Evolutionary conservation across 2,797 vertebrate genomes (phyloP), one percentile per base, ranked within the genome.

Genomic region (Gobionotothen gibberifrons): DNA sequence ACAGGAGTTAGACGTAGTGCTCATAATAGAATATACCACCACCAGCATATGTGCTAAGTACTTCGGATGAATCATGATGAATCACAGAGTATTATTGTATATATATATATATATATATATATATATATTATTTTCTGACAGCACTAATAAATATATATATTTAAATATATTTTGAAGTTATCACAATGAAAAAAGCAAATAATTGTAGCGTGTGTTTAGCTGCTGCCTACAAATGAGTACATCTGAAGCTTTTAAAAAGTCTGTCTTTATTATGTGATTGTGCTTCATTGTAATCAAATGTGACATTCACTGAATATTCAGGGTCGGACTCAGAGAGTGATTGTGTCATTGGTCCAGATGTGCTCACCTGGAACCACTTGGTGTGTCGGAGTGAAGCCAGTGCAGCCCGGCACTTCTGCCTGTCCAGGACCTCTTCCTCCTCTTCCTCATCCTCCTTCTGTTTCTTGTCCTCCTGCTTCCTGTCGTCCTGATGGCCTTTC

Each of bases 291-390:
- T 36, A 36, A 36, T 36, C 32, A 36, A 36, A 36, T 36, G 6
- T 36, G 32, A 9, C 32, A 36, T 36, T 36, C 32, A 36, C n/a
- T 59, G n/a, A 48, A 42, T 16, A 55, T 17, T 32, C 6, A 21
- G 9, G 48, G 8, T 22, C 7, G 48, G 36, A 0, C 14, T n/a
- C 29, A 42, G 26, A 39, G 9, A 8, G 36, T 1, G 48, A 17
- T 1, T 3, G 42, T 56, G 66, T 72, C 59, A 36, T 42, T 54
- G 9, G 69, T 9, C 51, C 66, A 73, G 73, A 63, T 87, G 90
- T 40, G 93, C 96, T 94, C 95, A 98, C 97, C 97, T 97, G 97
- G 95, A 98, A 98, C 97, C 97, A 98, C 90, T 97, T 98, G 93
- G 96, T 95, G 81, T 95, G 97, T 91, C 97, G 95, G 88, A 98